Evolutionary conservation across 2,797 vertebrate species (phyloP), one percentile per base, ranked within the genome.

Genomic region (Xenentodon cancila): DNA sequence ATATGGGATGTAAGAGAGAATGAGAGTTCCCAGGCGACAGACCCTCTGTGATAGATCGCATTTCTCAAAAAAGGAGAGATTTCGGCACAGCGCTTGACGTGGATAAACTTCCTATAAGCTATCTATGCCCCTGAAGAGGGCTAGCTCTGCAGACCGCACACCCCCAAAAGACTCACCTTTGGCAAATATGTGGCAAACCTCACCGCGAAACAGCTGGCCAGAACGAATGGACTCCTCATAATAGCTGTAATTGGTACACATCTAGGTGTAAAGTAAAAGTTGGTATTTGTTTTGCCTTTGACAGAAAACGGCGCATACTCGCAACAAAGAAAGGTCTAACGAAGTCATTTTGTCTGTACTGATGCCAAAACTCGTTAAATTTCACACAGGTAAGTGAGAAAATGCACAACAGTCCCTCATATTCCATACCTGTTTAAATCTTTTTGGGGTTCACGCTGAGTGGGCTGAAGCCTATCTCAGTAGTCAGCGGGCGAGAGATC

Each of bases 21-120:
- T 58, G 85, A 81, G 53, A 53, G 82, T 71, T 81, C 65, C 21
- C 51, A 46, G 79, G 62, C 64, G 42, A 64, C 47, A 12, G 74
- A 84, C 75, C 92, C 62, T 63, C 90, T 90, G 58, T 71, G 89
- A 88, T 83, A 34, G 88, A 90, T 50, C 67, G 51, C 58, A 80
- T 93, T 91, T 83, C 85, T 30, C 83, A 82, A 12, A 67, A 78
- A 78, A 5, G 64, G 70, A 74, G 58, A 68, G 77, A 71, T 71
- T 68, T 53, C 73, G 68, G 40, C 67, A 48, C 66, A 67, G 51
- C 65, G 68, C 67, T 75, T 54, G 77, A 77, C 67, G 61, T 49
- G 69, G 82, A 84, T 82, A 72, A 84, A 59, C 57, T 50, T 15
- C 32, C 64, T 75, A 78, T 13, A 42, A 61, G 21, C 40, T 0